A percentile compares a stretch with the other conserved stretches of the same genome.
Conservation (phyloP, 2,113 vertebrate species). For the Anhinga rufa region DNA sequence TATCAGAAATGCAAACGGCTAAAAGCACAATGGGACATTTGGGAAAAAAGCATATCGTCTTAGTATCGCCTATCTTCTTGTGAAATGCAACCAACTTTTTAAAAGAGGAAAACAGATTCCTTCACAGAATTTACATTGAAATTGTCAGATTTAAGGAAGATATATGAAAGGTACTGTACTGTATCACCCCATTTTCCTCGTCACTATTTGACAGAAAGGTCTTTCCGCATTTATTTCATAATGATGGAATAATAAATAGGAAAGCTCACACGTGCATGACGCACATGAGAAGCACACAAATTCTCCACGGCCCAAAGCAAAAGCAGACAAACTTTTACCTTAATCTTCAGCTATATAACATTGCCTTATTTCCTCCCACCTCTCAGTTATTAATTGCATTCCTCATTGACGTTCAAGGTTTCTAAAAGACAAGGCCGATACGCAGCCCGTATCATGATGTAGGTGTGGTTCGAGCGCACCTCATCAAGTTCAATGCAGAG, state of each 20-base stretch:
- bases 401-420: background rate
- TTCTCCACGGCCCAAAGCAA: background rate
- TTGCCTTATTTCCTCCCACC: constrained; percentile 14
- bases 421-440: background rate
- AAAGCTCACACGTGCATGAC: background rate
- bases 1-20: background rate
- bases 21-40: background rate
- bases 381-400: background rate
- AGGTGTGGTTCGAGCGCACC: background rate
- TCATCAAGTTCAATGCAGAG: background rate
- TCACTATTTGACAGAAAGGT: background rate
- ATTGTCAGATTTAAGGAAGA: background rate
- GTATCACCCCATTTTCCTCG: background rate
- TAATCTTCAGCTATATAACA: background rate
- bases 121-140: background rate
- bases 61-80: background rate
- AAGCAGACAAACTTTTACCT: background rate
- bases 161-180: background rate
- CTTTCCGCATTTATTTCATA: background rate
- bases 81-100: background rate
- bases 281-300: background rate
- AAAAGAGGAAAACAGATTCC: background rate
- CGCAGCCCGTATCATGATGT: background rate
- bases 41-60: background rate
- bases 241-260: background rate